phyloP scores from a whole-genome alignment of 2,797 vertebrate genomes.

The Alauda arvensis region DNA sequence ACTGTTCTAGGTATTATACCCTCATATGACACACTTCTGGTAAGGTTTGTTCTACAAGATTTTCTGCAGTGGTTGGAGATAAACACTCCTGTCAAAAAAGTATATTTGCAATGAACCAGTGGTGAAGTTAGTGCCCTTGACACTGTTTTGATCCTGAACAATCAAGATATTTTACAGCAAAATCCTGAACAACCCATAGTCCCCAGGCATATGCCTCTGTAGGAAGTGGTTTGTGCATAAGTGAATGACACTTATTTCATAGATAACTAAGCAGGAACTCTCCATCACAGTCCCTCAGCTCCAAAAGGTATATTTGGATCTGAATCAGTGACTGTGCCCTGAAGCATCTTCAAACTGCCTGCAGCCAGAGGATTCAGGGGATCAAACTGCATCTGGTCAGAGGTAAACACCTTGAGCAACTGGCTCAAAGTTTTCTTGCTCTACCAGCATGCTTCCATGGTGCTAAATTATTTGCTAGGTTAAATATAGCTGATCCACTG shows the following conservation, averaged over 20 bases:
- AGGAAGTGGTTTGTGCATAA: not conserved
- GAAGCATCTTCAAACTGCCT: not conserved
- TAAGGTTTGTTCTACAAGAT: not conserved
- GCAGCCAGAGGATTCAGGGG: not conserved
- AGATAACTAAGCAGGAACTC: not conserved
- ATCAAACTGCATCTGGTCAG: not conserved
- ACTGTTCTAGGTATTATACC: not conserved
- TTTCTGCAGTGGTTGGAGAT: not conserved
- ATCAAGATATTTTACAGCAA: not conserved
- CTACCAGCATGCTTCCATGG: fast-evolving
- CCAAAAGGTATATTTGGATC: not conserved
- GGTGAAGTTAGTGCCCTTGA: not conserved
- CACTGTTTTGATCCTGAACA: not conserved
- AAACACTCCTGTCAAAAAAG: not conserved
- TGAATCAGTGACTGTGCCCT: not conserved
- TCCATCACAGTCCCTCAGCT: not conserved
- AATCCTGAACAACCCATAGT: not conserved
- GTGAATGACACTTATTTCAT: not conserved
- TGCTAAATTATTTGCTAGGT: not conserved
- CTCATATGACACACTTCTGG: not conserved
- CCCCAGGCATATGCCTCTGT: not conserved
- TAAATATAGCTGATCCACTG: not conserved
- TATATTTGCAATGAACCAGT: not conserved
- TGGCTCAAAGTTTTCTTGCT: not conserved
- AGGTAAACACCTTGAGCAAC: not conserved